Base-by-base conservation (phyloP, 2,113 vertebrate species). In the Pungitius pungitius region DNA sequence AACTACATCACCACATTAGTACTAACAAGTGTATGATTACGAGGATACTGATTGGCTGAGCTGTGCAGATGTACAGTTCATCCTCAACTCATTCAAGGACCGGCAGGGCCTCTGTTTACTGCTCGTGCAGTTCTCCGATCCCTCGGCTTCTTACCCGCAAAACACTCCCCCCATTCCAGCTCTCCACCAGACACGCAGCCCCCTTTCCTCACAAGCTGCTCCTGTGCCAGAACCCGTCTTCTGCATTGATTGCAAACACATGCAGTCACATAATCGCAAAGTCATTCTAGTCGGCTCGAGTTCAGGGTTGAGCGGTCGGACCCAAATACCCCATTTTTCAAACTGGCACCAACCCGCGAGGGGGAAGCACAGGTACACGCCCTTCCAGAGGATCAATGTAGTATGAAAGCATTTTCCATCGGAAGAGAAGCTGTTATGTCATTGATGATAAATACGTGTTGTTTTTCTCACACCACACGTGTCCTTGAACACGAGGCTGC, bases 181-280 rank as follows among this genome's bases (percentile, higher is more conserved):
- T 37, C 49, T 35, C 70, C 76, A 30, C 52, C 61, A 54, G 20
- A 33, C 67, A 35, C 72, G 54, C 18, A 6, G 49, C 22, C 51
- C 64, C 64, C 63, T 24, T 54, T 43, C 40, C 63, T 59, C 56
- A 37, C 39, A 35, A 0, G 20, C 55, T 65, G 30, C 79, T 18
- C 1, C 39, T 0, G 14, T 20, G 3, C 42, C 60, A 69, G 30
- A 80, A 52, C 33, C 45, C 24, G 10, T 68, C 56, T 54, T 64
- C 51, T 69, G 61, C 54, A 61, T 55, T 90, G 87, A 93, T 69
- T 65, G 78, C 73, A 92, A 93, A 86, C 92, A 94, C 45, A 85
- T 92, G 92, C 9, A n/a, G 24, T 12, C n/a, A 8, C n/a, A 68
- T 80, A 93, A 90, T 57, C 91, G 93, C 92, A 81, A 2, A 90